A percentile compares a stretch with the other conserved stretches of the same genome.
phyloP scores from a whole-genome alignment of 1,140 invertebrate species.

The Gonatopus flavifemur region DNA sequence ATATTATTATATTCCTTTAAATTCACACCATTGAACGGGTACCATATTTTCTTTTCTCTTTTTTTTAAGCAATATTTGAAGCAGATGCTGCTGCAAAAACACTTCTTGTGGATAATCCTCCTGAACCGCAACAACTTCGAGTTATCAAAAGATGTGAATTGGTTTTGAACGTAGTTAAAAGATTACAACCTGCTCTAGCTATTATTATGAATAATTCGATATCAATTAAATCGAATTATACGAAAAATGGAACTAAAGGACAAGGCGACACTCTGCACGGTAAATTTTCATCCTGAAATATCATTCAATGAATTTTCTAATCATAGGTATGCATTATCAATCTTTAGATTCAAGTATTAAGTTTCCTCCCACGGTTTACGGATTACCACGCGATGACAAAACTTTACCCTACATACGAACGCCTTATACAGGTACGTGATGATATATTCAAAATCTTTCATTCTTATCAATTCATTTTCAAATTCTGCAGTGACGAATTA shows the following conservation, averaged over 20 bases:
- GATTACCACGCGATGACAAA: conserved; percentile 31
- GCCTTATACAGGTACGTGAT: conserved; percentile 48
- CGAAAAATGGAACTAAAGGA: conserved; percentile 25
- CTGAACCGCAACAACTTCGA: conserved; percentile 48
- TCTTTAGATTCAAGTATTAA: conserved; percentile 23
- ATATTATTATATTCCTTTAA: conserved; percentile 6
- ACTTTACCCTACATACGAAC: conserved; percentile 44
- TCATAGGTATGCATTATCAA: not conserved
- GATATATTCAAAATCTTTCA: not conserved
- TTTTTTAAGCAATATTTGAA: conserved; percentile 48
- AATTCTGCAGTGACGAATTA: conserved; percentile 45
- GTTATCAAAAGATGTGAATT: conserved; percentile 55
- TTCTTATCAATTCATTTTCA: not conserved
- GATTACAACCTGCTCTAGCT: conserved; percentile 45
- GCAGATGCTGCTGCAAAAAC: conserved; percentile 45
- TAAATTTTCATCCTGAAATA: conserved; percentile 15
- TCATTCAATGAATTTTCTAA: conserved; percentile 1
- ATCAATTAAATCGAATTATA: conserved; percentile 26
- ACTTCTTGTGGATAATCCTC: conserved; percentile 39
- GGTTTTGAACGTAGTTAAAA: conserved; percentile 48
- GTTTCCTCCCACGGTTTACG: conserved; percentile 32
- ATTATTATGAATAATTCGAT: conserved; percentile 46
- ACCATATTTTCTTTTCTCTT: conserved; percentile 5
- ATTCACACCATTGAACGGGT: not conserved
- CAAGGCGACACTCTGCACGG: conserved; percentile 31